Evolutionary conservation across 2,113 vertebrate species (phyloP).

Genomic region (Tor tambroides): DNA sequence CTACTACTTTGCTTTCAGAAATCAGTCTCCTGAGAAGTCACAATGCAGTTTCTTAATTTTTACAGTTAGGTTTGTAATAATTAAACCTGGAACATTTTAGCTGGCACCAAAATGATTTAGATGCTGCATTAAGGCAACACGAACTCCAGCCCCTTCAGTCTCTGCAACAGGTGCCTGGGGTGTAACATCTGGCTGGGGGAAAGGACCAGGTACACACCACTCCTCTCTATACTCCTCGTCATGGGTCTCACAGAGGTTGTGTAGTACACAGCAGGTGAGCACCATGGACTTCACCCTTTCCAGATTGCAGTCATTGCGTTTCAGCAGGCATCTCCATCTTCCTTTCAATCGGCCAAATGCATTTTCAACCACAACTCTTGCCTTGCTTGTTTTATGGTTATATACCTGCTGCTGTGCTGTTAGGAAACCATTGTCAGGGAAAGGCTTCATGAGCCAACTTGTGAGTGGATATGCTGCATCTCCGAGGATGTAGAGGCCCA

Average conservation of each 20-base stretch:
- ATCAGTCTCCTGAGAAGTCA: no score
- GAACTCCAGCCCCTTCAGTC: no score
- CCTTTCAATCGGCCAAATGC: background rate
- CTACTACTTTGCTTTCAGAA: no score
- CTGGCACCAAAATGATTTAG: no score
- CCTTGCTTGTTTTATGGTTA: background rate
- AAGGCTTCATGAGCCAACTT: background rate
- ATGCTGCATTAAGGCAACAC: no score
- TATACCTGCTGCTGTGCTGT: no score
- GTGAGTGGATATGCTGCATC: background rate
- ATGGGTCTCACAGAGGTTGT: conserved; percentile 33
- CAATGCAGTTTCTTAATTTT: no score
- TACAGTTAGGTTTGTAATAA: no score
- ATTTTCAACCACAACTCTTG: no score
- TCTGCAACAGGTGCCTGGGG: no score
- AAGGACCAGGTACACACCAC: background rate
- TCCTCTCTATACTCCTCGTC: background rate
- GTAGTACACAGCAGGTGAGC: conserved; percentile 15
- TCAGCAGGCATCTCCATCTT: background rate
- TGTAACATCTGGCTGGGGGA: background rate
- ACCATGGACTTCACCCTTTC: conserved; percentile 11
- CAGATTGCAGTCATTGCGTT: conserved; percentile 3
- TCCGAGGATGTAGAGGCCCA: background rate
- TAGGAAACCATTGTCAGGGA: background rate
- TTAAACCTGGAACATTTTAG: no score